phyloP scores from a whole-genome alignment of 2,888 invertebrate species.

The Drosophila melanosoma region DNA sequence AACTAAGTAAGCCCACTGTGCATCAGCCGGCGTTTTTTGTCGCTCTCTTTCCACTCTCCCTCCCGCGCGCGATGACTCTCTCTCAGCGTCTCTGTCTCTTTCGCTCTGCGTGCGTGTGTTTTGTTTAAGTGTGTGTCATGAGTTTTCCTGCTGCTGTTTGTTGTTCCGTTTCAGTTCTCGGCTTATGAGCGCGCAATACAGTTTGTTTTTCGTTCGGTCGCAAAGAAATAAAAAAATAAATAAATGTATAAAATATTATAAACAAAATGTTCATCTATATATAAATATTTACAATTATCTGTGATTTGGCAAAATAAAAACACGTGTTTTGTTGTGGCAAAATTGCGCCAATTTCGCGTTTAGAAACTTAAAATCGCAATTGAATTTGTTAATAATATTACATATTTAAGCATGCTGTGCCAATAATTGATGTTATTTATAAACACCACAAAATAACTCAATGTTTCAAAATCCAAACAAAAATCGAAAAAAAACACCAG shows the following conservation, averaged over 20 bases:
- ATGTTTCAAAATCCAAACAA: conserved; percentile 25
- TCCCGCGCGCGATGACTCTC: not conserved
- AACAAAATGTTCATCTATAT: conserved; percentile 15
- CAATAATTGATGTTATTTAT: conserved; percentile 36
- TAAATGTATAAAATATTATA: conserved; percentile 20
- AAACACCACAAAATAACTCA: conserved; percentile 24
- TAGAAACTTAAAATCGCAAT: conserved; percentile 9
- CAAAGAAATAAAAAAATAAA: conserved; percentile 24
- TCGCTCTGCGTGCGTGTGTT: conserved; percentile 5
- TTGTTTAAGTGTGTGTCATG: conserved; percentile 25
- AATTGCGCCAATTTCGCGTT: conserved; percentile 31
- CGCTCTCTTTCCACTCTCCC: conserved; percentile 14
- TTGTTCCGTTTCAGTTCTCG: conserved; percentile 55
- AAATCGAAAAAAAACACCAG: conserved; percentile 16
- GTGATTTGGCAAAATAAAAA: conserved; percentile 26
- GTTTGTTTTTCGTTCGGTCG: conserved; percentile 46
- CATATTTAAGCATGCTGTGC: conserved; percentile 15
- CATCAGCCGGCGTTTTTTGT: conserved; percentile 52
- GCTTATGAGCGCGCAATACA: conserved; percentile 55
- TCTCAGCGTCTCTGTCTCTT: not conserved
- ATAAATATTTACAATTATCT: conserved; percentile 23
- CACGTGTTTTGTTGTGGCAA: conserved; percentile 24
- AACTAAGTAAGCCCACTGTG: conserved; percentile 28
- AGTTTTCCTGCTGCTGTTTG: conserved; percentile 55
- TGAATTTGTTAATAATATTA: conserved; percentile 21